Evolutionary conservation across 2,888 invertebrate genomes (phyloP).

Genomic region (Chrysomela aeneicollis): DNA sequence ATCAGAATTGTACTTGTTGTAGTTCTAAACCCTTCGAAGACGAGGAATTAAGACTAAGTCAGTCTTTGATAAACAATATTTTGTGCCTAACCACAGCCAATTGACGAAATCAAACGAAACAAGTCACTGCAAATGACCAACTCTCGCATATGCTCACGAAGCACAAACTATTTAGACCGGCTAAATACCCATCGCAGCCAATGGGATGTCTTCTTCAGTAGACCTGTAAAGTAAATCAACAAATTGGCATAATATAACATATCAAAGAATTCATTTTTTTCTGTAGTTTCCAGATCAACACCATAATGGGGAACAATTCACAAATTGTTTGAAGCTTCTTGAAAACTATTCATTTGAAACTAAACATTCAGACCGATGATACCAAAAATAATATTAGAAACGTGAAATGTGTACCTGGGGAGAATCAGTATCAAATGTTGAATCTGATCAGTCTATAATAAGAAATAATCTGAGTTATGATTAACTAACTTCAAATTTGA

Average conservation of each 20-base stretch:
- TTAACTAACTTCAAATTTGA: too few relatives aligned
- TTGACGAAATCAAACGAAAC: constrained; percentile 23
- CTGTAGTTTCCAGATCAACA: too few relatives aligned
- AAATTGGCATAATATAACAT: background rate
- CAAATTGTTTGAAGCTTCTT: too few relatives aligned
- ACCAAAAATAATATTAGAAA: too few relatives aligned
- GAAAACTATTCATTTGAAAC: too few relatives aligned
- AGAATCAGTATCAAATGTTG: too few relatives aligned
- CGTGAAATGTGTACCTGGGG: too few relatives aligned
- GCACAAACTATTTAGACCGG: background rate
- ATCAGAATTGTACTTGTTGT: background rate
- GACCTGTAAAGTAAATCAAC: background rate
- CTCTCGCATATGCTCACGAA: background rate
- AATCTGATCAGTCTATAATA: too few relatives aligned
- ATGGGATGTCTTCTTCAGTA: background rate
- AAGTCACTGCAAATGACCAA: background rate
- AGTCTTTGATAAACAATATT: constrained; percentile 47
- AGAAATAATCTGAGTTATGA: too few relatives aligned
- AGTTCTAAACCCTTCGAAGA: background rate
- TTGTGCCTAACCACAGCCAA: constrained; percentile 47
- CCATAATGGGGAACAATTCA: too few relatives aligned
- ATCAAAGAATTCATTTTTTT: too few relatives aligned
- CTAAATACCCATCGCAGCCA: background rate
- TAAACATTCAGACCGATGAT: too few relatives aligned
- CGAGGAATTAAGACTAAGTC: constrained; percentile 38